Percentiles rank a stretch among this genome's conserved stretches.
phyloP scores from a whole-genome alignment of 1,140 invertebrate genomes.

The Chironomus tepperi region DNA sequence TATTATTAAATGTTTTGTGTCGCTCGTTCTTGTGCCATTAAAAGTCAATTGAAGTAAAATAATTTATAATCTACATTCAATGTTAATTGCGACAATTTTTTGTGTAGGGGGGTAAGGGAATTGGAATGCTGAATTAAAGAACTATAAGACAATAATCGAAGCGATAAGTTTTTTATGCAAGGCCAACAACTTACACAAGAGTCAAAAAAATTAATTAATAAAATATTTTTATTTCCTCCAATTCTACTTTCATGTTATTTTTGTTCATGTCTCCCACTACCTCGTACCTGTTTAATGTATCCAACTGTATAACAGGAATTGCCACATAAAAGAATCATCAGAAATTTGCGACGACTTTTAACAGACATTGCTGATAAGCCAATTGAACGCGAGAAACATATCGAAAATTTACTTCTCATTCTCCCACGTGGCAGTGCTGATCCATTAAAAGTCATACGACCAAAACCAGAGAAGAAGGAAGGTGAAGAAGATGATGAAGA shows the following conservation, averaged over 20 bases:
- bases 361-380: constrained; percentile 37
- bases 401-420: constrained; percentile 39
- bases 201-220: no score
- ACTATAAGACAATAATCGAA: no score
- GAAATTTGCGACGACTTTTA: constrained; percentile 39
- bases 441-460: constrained; percentile 33
- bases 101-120: no score
- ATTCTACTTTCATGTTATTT: no score
- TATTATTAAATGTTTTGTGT: no score
- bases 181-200: no score
- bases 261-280: no score
- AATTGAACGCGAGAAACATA: constrained; percentile 35
- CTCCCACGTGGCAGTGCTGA: constrained; percentile 31
- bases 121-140: no score
- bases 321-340: constrained; percentile 39
- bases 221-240: no score
- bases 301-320: constrained; percentile 31
- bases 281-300: neutral
- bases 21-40: neutral
- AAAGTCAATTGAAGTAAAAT: neutral
- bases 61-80: neutral
- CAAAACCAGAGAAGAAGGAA: constrained; percentile 11
- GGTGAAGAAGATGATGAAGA: constrained; percentile 25
- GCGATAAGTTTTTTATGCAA: no score
- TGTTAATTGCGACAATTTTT: constrained; percentile 2